phyloP scores from a whole-genome alignment of 2,888 invertebrate species.

The Brachyptera risi region DNA sequence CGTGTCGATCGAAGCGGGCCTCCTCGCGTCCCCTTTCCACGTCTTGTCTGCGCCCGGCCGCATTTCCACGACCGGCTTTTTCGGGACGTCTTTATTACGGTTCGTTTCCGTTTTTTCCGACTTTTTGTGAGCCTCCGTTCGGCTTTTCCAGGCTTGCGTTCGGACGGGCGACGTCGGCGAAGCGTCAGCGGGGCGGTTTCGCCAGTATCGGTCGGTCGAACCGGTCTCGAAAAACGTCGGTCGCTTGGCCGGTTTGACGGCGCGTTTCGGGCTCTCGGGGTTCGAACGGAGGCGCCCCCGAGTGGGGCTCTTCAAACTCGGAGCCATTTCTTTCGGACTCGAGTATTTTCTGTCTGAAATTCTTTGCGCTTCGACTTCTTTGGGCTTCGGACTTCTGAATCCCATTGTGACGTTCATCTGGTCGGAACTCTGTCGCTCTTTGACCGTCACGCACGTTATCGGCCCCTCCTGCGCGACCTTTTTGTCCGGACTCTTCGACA shows the following conservation, averaged over 20 bases:
- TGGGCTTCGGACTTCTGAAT: not conserved
- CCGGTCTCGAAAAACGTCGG: not conserved
- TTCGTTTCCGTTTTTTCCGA: not conserved
- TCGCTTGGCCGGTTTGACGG: not conserved
- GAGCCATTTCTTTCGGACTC: not conserved
- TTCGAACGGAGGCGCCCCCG: not conserved
- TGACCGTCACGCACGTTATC: constrained; percentile 18
- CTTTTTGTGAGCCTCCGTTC: not conserved
- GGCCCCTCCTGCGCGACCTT: constrained; percentile 14
- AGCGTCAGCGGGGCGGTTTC: constrained; percentile 42
- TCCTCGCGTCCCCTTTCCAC: constrained; percentile 27
- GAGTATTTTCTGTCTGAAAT: not conserved
- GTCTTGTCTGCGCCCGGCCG: not conserved
- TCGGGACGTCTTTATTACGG: not conserved
- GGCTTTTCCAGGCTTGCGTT: not conserved
- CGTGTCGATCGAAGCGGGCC: constrained; percentile 35
- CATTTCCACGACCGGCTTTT: not conserved
- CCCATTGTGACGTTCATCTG: constrained; percentile 15
- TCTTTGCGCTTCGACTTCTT: not conserved
- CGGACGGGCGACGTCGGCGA: no score
- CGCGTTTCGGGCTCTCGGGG: not conserved
- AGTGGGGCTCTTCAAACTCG: not conserved
- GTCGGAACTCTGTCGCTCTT: constrained; percentile 23
- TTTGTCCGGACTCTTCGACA: constrained; percentile 33
- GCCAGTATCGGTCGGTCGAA: constrained; percentile 39